Evolutionary conservation across 2,797 vertebrate species (phyloP).

Genomic region (Gallinago stenura): DNA sequence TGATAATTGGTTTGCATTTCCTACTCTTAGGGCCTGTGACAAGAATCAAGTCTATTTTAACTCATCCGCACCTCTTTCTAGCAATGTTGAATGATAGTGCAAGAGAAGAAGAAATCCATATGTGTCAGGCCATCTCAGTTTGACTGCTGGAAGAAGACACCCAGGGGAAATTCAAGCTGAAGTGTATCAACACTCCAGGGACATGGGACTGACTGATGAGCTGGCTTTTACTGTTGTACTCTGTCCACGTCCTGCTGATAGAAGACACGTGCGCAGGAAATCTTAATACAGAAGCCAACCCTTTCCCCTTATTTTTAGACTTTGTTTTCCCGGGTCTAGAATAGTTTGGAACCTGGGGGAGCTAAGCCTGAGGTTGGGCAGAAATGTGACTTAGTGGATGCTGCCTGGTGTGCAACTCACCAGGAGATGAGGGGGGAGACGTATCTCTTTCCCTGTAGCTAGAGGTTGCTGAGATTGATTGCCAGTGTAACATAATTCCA

Average conservation of each 20-base stretch:
- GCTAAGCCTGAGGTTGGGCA: background rate
- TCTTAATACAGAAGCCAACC: background rate
- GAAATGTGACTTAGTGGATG: background rate
- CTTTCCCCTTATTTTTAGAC: background rate
- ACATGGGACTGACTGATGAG: background rate
- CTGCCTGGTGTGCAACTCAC: background rate
- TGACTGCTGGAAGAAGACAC: background rate
- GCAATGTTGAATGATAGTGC: background rate
- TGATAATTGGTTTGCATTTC: background rate
- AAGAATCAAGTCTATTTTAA: background rate
- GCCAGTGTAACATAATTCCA: background rate
- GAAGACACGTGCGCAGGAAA: background rate
- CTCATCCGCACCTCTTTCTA: background rate
- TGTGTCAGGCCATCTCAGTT: background rate
- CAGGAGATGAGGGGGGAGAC: background rate
- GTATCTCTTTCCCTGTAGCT: background rate
- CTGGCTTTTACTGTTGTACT: background rate
- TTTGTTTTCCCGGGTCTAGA: background rate
- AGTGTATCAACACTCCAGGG: background rate
- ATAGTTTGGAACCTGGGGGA: background rate
- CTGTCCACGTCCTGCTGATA: background rate
- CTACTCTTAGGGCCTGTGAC: background rate
- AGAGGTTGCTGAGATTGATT: background rate
- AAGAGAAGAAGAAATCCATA: background rate
- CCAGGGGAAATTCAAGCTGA: conserved; percentile 9